A percentile compares a stretch with the other conserved stretches of the same genome.
Evolutionary conservation across 1,140 invertebrate species (phyloP).

Genomic region (Scaptomyza pallida): DNA sequence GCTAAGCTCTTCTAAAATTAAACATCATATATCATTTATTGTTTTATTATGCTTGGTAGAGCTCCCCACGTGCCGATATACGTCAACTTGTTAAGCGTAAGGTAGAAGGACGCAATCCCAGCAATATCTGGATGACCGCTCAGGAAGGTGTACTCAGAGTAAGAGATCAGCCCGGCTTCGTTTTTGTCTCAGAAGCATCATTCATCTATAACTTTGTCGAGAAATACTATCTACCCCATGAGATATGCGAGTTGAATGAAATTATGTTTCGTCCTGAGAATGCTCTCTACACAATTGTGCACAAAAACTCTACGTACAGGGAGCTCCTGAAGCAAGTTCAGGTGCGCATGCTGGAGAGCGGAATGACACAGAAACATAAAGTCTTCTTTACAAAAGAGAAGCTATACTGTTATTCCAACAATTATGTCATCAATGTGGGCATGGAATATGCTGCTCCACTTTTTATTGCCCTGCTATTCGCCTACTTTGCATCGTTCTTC

Average conservation of each 20-base stretch:
- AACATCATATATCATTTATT: neutral
- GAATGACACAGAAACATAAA: slow-evolving; percentile 61
- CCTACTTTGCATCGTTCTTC: slow-evolving; percentile 55
- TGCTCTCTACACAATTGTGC: slow-evolving; percentile 49
- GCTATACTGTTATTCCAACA: slow-evolving; percentile 68
- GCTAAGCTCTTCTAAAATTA: slow-evolving; percentile 14
- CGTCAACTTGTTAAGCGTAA: slow-evolving; percentile 61
- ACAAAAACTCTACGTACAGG: slow-evolving; percentile 67
- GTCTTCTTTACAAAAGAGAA: slow-evolving; percentile 62
- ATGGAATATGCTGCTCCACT: slow-evolving; percentile 78
- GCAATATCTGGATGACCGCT: slow-evolving; percentile 52
- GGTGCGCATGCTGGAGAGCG: slow-evolving; percentile 65
- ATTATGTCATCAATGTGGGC: slow-evolving; percentile 74
- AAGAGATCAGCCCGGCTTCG: slow-evolving; percentile 68
- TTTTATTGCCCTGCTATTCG: slow-evolving; percentile 54
- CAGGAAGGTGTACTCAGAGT: slow-evolving; percentile 65
- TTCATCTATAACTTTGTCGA: slow-evolving; percentile 66
- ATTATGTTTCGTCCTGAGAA: slow-evolving; percentile 64
- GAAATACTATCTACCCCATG: slow-evolving; percentile 65
- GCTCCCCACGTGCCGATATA: slow-evolving; percentile 61
- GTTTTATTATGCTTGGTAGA: slow-evolving; percentile 12
- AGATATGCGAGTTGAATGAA: slow-evolving; percentile 80
- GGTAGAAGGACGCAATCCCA: slow-evolving; percentile 51
- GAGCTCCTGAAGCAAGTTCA: slow-evolving; percentile 58
- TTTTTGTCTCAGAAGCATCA: slow-evolving; percentile 71